phyloP scores from a whole-genome alignment of 2,888 invertebrate genomes.

The Cheilosia variabilis region DNA sequence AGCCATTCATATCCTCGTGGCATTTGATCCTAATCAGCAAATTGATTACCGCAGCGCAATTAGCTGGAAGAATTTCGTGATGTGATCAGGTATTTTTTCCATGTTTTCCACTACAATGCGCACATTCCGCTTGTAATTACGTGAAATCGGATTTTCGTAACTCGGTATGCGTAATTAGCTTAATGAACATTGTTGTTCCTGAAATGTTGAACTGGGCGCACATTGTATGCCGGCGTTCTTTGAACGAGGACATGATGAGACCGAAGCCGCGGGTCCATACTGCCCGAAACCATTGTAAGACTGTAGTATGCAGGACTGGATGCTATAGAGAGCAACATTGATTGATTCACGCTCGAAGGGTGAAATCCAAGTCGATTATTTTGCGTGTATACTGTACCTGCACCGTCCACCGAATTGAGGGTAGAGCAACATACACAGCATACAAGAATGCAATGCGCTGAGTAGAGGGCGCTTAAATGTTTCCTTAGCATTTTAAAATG shows the following conservation, averaged over 20 bases:
- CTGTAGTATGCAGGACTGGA: constrained; percentile 20
- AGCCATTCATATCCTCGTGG: constrained; percentile 55
- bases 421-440: too few species aligned
- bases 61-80: constrained; percentile 74
- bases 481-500: constrained; percentile 18
- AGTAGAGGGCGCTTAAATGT: constrained; percentile 3
- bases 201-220: constrained; percentile 49
- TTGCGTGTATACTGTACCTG: constrained; percentile 16
- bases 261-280: constrained; percentile 26
- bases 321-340: constrained; percentile 50
- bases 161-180: constrained; percentile 74
- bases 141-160: constrained; percentile 74
- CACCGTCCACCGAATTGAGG: constrained; percentile 2
- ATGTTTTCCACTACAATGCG: constrained; percentile 73
- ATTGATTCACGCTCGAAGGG: constrained; percentile 65
- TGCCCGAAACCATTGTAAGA: constrained; percentile 13
- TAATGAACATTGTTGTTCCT: constrained; percentile 71
- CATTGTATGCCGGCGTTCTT: constrained; percentile 36
- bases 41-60: constrained; percentile 74
- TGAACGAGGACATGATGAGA: constrained; percentile 39
- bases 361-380: constrained; percentile 59
- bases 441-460: not conserved
- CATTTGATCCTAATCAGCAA: constrained; percentile 74
- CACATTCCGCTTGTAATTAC: constrained; percentile 75
- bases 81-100: constrained; percentile 71